Conservation (phyloP, 2,888 invertebrate species). For the Rugalucina vietnamica region DNA sequence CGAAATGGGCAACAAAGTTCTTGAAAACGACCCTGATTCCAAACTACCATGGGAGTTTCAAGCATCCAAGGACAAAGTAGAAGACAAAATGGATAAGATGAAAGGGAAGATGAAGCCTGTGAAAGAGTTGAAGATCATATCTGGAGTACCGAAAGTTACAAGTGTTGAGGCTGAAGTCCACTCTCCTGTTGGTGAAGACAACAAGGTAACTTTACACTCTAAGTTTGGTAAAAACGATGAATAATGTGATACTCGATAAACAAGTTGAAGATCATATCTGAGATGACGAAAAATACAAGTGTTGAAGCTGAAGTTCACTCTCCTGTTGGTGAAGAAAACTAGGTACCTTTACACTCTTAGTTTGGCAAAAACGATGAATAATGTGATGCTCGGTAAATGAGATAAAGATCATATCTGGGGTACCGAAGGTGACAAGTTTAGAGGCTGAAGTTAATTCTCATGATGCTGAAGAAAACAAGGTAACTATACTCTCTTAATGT, state of each 20-base stretch:
- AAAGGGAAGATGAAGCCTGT: not conserved
- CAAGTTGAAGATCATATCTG: not conserved
- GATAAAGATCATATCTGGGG: not conserved
- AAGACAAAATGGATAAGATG: not conserved
- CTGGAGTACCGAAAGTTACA: not conserved
- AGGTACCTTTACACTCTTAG: no score
- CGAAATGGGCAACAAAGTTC: constrained; percentile 41
- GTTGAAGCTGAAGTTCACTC: not conserved
- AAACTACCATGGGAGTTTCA: constrained; percentile 51
- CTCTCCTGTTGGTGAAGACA: not conserved
- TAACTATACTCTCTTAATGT: no score
- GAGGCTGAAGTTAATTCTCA: not conserved
- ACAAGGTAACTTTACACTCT: not conserved
- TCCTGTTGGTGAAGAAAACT: not conserved
- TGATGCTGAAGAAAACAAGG: not conserved
- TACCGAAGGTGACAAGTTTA: not conserved
- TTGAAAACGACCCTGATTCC: constrained; percentile 57
- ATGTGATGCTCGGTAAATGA: not conserved
- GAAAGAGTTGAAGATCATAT: not conserved
- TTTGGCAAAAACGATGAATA: no score
- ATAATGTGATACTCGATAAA: no score
- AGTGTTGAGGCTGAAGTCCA: not conserved
- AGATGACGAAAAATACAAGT: not conserved
- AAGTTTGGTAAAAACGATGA: no score
- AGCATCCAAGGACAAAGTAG: not conserved